A percentile compares a stretch with the other conserved stretches of the same genome.
Conservation (phyloP, 37 sponge, comb jelly and placozoan genomes). For the Bolinopsis microptera region DNA sequence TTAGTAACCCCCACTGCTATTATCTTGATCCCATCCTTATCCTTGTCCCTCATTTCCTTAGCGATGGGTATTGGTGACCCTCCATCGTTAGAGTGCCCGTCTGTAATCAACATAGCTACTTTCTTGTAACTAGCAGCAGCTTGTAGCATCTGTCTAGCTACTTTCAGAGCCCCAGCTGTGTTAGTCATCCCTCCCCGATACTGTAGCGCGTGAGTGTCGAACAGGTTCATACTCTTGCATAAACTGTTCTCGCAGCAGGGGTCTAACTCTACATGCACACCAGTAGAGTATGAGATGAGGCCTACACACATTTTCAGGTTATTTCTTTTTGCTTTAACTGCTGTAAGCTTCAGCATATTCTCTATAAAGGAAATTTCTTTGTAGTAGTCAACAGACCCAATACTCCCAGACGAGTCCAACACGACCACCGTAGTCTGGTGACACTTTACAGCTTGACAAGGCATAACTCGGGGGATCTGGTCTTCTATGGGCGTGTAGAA, state of each 20-base stretch:
- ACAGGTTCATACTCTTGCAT: background rate
- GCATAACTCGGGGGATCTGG: background rate
- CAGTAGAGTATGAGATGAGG: constrained; percentile 12
- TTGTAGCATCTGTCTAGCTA: constrained; percentile 46
- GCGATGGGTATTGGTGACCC: constrained; percentile 40
- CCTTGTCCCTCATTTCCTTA: constrained; percentile 30
- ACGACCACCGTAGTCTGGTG: background rate
- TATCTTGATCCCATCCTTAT: constrained; percentile 2
- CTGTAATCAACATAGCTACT: constrained; percentile 32
- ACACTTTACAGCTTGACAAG: constrained; percentile 29
- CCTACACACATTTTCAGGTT: constrained; percentile 21
- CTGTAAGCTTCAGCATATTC: background rate
- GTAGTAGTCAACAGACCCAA: background rate
- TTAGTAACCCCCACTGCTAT: constrained; percentile 45
- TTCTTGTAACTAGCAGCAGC: constrained; percentile 35
- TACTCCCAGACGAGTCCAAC: constrained; percentile 55
- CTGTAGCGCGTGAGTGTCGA: background rate
- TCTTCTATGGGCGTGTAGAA: background rate
- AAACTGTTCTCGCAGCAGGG: constrained; percentile 56
- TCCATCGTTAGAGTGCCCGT: constrained; percentile 24
- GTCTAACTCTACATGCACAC: background rate
- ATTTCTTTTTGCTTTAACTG: background rate
- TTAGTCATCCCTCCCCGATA: background rate
- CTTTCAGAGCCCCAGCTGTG: constrained; percentile 43
- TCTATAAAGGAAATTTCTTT: background rate